These are phyloP conservation scores for Hirtodrosophila duncani DNA, from an alignment of 2,888 invertebrate genomes.

Conservation along the genomic window DNA sequence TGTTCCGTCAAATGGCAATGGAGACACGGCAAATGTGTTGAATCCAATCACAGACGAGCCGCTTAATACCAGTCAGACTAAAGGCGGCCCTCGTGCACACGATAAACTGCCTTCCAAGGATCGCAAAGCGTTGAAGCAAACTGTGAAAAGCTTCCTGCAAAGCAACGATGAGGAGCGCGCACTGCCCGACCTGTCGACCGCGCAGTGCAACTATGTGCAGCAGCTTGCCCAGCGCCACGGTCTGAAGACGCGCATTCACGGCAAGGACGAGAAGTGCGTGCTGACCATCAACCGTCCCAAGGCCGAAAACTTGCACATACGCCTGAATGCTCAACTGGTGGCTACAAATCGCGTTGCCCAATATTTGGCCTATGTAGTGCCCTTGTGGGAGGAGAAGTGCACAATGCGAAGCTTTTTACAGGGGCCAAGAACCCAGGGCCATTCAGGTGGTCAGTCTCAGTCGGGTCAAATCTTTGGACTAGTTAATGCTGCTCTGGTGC, in stretches of 20 bases:
- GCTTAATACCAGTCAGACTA: too few species aligned
- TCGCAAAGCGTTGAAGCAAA: constrained; percentile 31
- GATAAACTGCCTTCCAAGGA: too few species aligned
- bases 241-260: constrained; percentile 62
- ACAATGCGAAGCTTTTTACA: too few species aligned
- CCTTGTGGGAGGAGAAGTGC: too few species aligned
- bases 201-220: constrained; percentile 65
- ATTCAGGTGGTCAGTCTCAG: too few species aligned
- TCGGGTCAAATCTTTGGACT: constrained; percentile 1
- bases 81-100: too few species aligned
- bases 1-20: too few species aligned
- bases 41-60: too few species aligned
- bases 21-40: too few species aligned
- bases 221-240: constrained; percentile 52
- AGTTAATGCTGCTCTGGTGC: constrained; percentile 47
- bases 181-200: constrained; percentile 43
- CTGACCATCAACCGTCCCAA: constrained; percentile 52
- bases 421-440: too few species aligned
- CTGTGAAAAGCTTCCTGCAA: constrained; percentile 56
- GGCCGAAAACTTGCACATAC: background rate
- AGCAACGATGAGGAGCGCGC: constrained; percentile 38
- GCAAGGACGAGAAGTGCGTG: constrained; percentile 43
- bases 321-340: background rate
- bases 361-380: too few species aligned
- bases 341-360: too few species aligned